Conservation (phyloP, 2,888 invertebrate genomes). For the Therioaphis trifolii region DNA sequence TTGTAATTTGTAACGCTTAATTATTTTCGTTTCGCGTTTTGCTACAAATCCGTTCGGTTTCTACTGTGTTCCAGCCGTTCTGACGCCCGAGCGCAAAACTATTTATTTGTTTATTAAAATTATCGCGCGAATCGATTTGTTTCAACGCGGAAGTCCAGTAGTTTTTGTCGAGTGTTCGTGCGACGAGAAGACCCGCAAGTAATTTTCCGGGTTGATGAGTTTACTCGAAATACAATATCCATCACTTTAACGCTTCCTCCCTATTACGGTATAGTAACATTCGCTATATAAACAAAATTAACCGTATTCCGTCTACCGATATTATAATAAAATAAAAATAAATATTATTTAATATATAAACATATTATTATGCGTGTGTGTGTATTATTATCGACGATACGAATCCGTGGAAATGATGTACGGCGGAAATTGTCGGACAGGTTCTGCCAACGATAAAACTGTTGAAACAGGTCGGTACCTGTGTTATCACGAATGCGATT, state of each 20-base stretch:
- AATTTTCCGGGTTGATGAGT: constrained; percentile 58
- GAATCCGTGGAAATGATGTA: constrained; percentile 53
- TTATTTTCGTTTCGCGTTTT: no score
- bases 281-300: constrained; percentile 31
- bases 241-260: constrained; percentile 44
- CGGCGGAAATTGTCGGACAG: neutral
- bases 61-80: no score
- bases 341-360: neutral
- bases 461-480: neutral
- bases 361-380: no score
- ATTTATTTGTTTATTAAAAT: no score
- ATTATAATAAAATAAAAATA: neutral
- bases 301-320: constrained; percentile 17
- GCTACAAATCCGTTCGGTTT: no score
- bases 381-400: neutral
- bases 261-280: neutral
- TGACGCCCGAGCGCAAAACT: no score
- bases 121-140: no score
- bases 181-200: constrained; percentile 52
- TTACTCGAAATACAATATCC: constrained; percentile 33
- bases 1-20: neutral
- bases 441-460: neutral
- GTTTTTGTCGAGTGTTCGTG: constrained; percentile 10
- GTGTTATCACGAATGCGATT: neutral
- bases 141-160: neutral